Evolutionary conservation across 2,888 invertebrate genomes (phyloP).

Genomic region (Galeruca laticollis): DNA sequence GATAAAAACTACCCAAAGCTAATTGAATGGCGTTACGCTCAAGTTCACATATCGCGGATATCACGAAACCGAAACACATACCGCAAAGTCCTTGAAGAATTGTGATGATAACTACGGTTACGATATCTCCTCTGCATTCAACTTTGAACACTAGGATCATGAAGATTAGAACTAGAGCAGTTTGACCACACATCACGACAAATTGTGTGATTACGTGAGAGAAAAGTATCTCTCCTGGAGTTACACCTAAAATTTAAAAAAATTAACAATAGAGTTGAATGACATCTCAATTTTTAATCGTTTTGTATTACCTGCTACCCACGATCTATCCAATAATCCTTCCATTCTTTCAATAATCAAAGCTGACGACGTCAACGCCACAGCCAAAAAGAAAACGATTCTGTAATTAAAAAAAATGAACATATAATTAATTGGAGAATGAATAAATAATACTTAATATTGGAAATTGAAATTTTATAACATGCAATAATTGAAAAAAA

Average conservation of each 20-base stretch:
- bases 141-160: slow-evolving; percentile 93
- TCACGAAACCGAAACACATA: slow-evolving; percentile 96
- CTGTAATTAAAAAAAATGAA: slow-evolving; percentile 67
- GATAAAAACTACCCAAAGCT: slow-evolving; percentile 94
- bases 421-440: too few species aligned
- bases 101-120: slow-evolving; percentile 86
- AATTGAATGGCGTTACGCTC: slow-evolving; percentile 94
- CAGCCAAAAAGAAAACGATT: slow-evolving; percentile 96
- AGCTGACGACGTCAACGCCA: slow-evolving; percentile 92
- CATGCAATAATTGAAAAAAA: too few species aligned
- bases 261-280: slow-evolving; percentile 11
- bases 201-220: slow-evolving; percentile 95
- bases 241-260: slow-evolving; percentile 74
- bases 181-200: slow-evolving; percentile 95
- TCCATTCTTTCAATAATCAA: slow-evolving; percentile 92
- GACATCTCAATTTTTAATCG: slow-evolving; percentile 25
- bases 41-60: slow-evolving; percentile 91
- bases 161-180: slow-evolving; percentile 88
- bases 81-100: slow-evolving; percentile 93
- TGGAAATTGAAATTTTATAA: too few species aligned
- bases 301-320: slow-evolving; percentile 78
- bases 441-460: too few species aligned
- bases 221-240: slow-evolving; percentile 91
- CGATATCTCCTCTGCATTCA: slow-evolving; percentile 88
- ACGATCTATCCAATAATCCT: slow-evolving; percentile 90